Conservation (phyloP, 1,140 invertebrate genomes). For the Steinernema feltiae region DNA sequence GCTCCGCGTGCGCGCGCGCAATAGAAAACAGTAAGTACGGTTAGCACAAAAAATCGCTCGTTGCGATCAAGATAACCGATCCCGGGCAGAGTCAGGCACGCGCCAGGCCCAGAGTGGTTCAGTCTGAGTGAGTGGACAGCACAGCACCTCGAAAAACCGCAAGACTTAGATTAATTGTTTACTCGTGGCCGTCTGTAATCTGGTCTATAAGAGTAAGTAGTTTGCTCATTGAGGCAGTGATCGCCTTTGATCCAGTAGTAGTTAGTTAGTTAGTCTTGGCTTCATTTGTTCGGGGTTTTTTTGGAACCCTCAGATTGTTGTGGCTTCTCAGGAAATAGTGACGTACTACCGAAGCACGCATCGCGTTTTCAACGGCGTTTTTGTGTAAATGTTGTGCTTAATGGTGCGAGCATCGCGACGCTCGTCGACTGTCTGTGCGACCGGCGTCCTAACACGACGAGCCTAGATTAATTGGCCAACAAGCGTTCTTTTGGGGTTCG, state of each 20-base stretch:
- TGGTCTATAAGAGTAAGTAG: not conserved
- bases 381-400: slow-evolving; percentile 7
- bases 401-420: not conserved
- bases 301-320: too few relatives aligned
- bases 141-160: too few relatives aligned
- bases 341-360: not conserved
- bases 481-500: not conserved
- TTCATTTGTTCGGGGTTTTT: too few relatives aligned
- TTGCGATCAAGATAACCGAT: not conserved
- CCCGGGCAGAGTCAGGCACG: not conserved
- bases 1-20: not conserved
- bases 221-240: not conserved
- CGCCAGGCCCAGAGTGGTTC: not conserved
- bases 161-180: not conserved
- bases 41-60: not conserved
- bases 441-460: not conserved
- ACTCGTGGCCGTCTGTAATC: not conserved
- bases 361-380: not conserved
- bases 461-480: slow-evolving; percentile 7
- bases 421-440: not conserved
- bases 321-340: not conserved
- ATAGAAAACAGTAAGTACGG: not conserved
- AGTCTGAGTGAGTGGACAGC: not conserved
- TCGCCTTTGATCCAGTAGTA: not conserved
- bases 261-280: too few relatives aligned